phyloP scores from a whole-genome alignment of 1,140 invertebrate species.

The Drosophila mauritiana region DNA sequence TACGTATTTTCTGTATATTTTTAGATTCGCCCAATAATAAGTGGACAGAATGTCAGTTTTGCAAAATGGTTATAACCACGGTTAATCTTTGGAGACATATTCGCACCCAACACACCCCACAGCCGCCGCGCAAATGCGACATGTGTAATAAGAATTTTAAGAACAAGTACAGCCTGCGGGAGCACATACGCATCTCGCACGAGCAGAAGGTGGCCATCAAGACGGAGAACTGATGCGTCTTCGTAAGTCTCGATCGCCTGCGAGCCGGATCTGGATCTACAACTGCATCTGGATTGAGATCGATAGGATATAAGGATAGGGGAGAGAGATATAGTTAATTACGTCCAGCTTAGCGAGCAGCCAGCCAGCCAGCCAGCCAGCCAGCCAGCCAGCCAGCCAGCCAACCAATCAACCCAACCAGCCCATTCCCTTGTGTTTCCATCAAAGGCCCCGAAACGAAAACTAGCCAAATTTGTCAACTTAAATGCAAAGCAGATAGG shows the following conservation, averaged over 20 bases:
- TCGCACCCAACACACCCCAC: slow-evolving; percentile 84
- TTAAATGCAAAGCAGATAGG: slow-evolving; percentile 28
- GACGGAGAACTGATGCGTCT: slow-evolving; percentile 80
- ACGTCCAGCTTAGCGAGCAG: slow-evolving; percentile 34
- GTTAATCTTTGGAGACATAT: slow-evolving; percentile 85
- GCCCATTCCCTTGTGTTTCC: slow-evolving; percentile 1
- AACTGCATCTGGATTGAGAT: background rate
- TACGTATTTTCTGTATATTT: slow-evolving; percentile 84
- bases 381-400: slow-evolving; percentile 3
- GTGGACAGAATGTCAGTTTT: slow-evolving; percentile 85
- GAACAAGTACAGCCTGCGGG: slow-evolving; percentile 84
- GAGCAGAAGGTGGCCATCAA: slow-evolving; percentile 81
- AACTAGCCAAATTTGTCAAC: slow-evolving; percentile 41
- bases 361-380: slow-evolving; percentile 2
- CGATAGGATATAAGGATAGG: background rate
- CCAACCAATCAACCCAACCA: slow-evolving; percentile 1
- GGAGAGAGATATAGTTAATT: slow-evolving; percentile 37
- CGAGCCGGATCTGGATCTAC: background rate
- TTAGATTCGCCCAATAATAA: slow-evolving; percentile 85
- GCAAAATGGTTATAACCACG: slow-evolving; percentile 85
- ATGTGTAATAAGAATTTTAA: slow-evolving; percentile 85
- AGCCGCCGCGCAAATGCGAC: slow-evolving; percentile 84
- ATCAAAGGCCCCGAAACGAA: background rate
- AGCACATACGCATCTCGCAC: slow-evolving; percentile 84
- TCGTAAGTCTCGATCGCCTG: slow-evolving; percentile 17